phyloP scores from a whole-genome alignment of 1,140 invertebrate genomes.

The Pseudomyrmex concolor region DNA sequence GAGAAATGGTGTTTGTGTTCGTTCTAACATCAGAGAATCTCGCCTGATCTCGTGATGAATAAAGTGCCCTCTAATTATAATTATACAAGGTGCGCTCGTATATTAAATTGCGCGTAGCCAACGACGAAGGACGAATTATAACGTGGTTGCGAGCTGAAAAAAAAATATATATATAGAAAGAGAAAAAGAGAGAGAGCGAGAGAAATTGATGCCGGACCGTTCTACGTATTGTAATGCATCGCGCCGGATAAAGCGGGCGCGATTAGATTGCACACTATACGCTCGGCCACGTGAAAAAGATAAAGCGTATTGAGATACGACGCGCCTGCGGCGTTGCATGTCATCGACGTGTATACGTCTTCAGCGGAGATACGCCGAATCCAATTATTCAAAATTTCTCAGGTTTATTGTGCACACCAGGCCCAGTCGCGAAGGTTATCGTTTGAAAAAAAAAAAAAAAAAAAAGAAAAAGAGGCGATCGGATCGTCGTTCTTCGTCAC shows the following conservation, averaged over 20 bases:
- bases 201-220: slow-evolving; percentile 69
- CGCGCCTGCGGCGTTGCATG: not conserved
- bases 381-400: slow-evolving; percentile 6
- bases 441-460: not conserved
- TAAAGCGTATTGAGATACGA: slow-evolving; percentile 30
- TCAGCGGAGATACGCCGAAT: not conserved
- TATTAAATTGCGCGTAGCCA: slow-evolving; percentile 32
- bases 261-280: slow-evolving; percentile 59
- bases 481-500: slow-evolving; percentile 20
- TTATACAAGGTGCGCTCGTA: not conserved
- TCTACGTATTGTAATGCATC: slow-evolving; percentile 67
- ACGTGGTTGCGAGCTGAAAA: slow-evolving; percentile 13
- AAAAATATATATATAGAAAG: too few species aligned
- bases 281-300: slow-evolving; percentile 51
- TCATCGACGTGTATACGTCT: slow-evolving; percentile 1
- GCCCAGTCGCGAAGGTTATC: not conserved
- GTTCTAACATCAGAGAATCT: too few species aligned
- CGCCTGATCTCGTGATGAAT: too few species aligned
- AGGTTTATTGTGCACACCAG: not conserved
- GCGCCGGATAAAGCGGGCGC: slow-evolving; percentile 46
- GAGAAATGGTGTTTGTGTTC: too few species aligned
- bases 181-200: not conserved
- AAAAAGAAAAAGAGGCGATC: not conserved
- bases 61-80: not conserved
- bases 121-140: slow-evolving; percentile 20